A percentile compares a stretch with the other conserved stretches of the same genome.
phyloP scores from a whole-genome alignment of 2,888 invertebrate genomes.

The Diplazon laetatorius region DNA sequence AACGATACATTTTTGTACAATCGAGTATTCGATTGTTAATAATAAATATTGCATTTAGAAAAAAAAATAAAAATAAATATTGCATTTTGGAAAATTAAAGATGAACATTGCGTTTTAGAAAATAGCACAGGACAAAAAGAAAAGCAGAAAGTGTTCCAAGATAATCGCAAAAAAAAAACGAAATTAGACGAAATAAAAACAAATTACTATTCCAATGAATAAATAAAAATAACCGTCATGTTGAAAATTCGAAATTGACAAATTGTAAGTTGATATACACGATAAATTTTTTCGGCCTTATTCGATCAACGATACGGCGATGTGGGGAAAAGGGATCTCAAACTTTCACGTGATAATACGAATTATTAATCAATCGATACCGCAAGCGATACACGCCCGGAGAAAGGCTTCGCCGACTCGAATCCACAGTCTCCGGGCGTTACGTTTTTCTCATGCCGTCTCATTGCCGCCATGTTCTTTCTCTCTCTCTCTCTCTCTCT shows the following conservation, averaged over 20 bases:
- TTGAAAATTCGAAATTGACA: background rate
- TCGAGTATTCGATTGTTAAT: background rate
- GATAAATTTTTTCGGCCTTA: background rate
- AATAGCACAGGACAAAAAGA: background rate
- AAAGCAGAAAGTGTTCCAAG: background rate
- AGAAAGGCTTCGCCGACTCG: slow-evolving; percentile 15
- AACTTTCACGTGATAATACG: slow-evolving; percentile 58
- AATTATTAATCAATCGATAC: slow-evolving; percentile 60
- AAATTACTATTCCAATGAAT: background rate
- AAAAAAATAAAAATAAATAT: no score
- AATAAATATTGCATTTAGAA: no score
- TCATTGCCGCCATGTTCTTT: background rate
- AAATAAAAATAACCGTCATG: background rate
- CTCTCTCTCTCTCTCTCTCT: no score
- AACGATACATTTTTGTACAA: slow-evolving; percentile 33
- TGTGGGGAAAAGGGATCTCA: background rate
- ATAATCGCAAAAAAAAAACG: slow-evolving; percentile 20
- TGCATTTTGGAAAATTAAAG: background rate
- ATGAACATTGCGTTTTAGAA: background rate
- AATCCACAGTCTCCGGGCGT: slow-evolving; percentile 9
- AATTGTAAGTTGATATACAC: background rate
- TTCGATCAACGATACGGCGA: slow-evolving; percentile 45
- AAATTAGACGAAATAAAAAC: slow-evolving; percentile 52
- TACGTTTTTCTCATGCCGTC: slow-evolving; percentile 6
- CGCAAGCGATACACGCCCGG: slow-evolving; percentile 33